Evolutionary conservation across 2,797 vertebrate genomes (phyloP).

Genomic region (Babyrousa celebensis): DNA sequence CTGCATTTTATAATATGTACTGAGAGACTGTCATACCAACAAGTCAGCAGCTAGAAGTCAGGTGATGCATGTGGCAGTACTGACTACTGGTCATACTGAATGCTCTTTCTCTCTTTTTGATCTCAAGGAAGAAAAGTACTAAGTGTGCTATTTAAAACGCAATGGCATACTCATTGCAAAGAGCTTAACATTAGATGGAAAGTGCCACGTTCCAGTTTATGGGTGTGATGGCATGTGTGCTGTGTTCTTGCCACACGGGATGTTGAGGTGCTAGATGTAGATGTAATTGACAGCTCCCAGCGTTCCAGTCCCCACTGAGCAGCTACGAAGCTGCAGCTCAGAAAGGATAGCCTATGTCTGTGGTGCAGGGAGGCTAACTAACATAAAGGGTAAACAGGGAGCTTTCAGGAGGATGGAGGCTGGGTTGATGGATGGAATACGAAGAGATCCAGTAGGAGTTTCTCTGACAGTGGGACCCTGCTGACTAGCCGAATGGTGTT

Average conservation of each 20-base stretch:
- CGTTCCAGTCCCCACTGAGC: accelerated
- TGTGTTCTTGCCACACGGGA: not conserved
- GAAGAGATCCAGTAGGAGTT: not conserved
- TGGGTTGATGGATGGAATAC: not conserved
- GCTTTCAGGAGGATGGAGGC: not conserved
- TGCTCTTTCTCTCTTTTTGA: not conserved
- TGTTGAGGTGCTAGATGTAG: accelerated
- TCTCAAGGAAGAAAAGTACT: not conserved
- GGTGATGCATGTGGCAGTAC: not conserved
- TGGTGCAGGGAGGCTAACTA: not conserved
- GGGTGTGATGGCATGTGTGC: accelerated
- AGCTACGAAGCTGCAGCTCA: not conserved
- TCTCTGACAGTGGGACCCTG: not conserved
- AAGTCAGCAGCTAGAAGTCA: not conserved
- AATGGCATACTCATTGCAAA: not conserved
- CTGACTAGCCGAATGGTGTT: not conserved
- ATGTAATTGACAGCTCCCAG: not conserved
- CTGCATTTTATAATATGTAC: not conserved
- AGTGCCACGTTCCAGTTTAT: not conserved
- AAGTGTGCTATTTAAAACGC: not conserved
- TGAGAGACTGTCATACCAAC: not conserved
- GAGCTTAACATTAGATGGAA: not conserved
- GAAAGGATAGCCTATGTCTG: not conserved
- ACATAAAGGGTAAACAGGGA: accelerated
- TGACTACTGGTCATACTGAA: not conserved